phyloP scores from a whole-genome alignment of 2,888 invertebrate genomes.

The Rotaria socialis region DNA sequence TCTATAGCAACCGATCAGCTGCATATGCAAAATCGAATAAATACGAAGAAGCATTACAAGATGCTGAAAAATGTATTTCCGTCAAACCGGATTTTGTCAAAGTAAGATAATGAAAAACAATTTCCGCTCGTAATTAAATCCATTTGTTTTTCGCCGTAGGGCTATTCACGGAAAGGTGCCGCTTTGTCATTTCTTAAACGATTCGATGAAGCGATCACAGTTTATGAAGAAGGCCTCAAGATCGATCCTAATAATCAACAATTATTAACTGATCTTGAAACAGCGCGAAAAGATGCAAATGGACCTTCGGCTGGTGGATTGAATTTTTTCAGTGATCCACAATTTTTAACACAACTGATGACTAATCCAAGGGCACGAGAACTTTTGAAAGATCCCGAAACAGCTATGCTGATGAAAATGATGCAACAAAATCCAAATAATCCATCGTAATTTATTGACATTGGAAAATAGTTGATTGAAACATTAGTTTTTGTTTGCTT shows the following conservation, averaged over 20 bases:
- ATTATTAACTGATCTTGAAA: slow-evolving; percentile 68
- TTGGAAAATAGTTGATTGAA: background rate
- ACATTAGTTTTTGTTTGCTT: background rate
- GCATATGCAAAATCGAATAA: slow-evolving; percentile 77
- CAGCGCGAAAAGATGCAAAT: slow-evolving; percentile 60
- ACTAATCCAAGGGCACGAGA: slow-evolving; percentile 45
- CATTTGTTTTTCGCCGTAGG: slow-evolving; percentile 54
- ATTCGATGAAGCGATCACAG: slow-evolving; percentile 71
- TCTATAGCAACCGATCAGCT: slow-evolving; percentile 84
- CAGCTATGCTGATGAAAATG: slow-evolving; percentile 35
- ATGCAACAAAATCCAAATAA: slow-evolving; percentile 43
- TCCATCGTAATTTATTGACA: background rate
- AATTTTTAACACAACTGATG: slow-evolving; percentile 43
- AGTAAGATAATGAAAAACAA: slow-evolving; percentile 55
- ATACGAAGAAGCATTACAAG: slow-evolving; percentile 72
- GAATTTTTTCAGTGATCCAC: slow-evolving; percentile 45
- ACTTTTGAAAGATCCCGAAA: slow-evolving; percentile 45
- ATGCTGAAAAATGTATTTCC: slow-evolving; percentile 77
- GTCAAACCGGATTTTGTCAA: slow-evolving; percentile 69
- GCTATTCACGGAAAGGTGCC: slow-evolving; percentile 80
- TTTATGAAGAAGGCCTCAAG: slow-evolving; percentile 72
- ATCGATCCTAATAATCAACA: slow-evolving; percentile 72
- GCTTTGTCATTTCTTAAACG: slow-evolving; percentile 74
- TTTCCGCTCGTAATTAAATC: background rate
- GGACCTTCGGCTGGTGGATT: slow-evolving; percentile 30